Base-by-base conservation (phyloP, 2,113 vertebrate genomes). In the Phalacrocorax carbo region DNA sequence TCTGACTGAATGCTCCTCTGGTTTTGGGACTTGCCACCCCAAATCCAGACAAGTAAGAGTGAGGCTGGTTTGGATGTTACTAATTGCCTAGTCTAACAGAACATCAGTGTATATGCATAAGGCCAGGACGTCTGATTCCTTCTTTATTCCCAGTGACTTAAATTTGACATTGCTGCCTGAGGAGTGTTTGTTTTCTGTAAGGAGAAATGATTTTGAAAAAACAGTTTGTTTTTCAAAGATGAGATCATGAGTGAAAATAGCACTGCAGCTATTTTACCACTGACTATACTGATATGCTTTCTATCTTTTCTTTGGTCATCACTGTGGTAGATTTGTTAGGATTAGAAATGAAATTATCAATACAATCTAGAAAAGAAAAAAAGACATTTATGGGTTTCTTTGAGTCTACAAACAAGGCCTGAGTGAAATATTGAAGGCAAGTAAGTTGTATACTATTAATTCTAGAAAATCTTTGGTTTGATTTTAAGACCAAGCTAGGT, bases 121-220 rank as follows among this genome's bases (percentile, higher is more conserved):
- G 22, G 22, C 32, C 34, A n/a, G 46, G 52, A 27, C 7, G 3
- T 23, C 52, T 4, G 42, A 77, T 69, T 88, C 32, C 8, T 58
- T 38, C 48, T 65, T 23, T 36, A 54, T 91, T 96, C 94, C 62
- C 78, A 72, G 34, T 86, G 76, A 54, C 65, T 69, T 65, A 91
- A 90, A 97, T 96, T 95, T 97, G 85, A 91, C 80, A 71, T 93
- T 96, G 87, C 86, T 98, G 54, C 86, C 94, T 96, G 96, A 93
- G 94, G 86, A 95, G 87, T 83, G 58, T 81, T 92, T 88, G 87
- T 97, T 96, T 97, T 97, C 93, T 97, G 94, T 96, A 96, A 96
- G 94, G 85, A 71, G 32, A 88, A 97, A 90, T 90, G 62, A 19
- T 92, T 96, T 93, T 80, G 52, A 61, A 73, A 95, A 94, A 86